Percentiles rank a stretch among this genome's conserved stretches.
These are phyloP conservation scores for Agrilus planipennis DNA, from an alignment of 1,140 invertebrate genomes.

Conservation along the genomic window DNA sequence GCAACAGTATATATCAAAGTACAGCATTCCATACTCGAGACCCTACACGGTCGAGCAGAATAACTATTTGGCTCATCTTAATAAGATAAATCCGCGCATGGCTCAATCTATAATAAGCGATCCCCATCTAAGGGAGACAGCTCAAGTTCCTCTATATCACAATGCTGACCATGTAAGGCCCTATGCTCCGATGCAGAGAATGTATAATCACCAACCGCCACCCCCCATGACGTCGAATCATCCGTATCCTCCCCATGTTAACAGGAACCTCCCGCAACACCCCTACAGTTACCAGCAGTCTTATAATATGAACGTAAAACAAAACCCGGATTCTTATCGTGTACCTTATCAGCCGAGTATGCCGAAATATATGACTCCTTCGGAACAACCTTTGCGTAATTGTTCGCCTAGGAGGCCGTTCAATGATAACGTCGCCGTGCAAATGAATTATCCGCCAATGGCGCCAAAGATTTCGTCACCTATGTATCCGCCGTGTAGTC, in stretches of 20 bases:
- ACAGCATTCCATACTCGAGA: conserved; percentile 12
- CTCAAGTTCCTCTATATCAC: conserved; percentile 15
- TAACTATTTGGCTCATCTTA: conserved; percentile 22
- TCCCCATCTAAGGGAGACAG: conserved; percentile 24
- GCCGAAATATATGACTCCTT: conserved; percentile 4
- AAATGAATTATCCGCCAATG: conserved; percentile 15
- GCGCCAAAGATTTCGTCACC: conserved; percentile 17
- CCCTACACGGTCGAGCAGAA: conserved; percentile 11
- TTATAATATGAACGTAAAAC: conserved; percentile 8
- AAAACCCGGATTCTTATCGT: conserved; percentile 1
- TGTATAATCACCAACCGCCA: conserved; percentile 9
- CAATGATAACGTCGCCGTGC: conserved; percentile 15
- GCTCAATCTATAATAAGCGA: conserved; percentile 26
- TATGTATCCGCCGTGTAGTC: conserved; percentile 16
- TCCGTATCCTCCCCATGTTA: conserved; percentile 17
- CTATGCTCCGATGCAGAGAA: conserved; percentile 7
- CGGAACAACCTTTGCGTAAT: conserved; percentile 10
- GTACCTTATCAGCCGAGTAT: conserved; percentile 5
- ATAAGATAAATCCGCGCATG: conserved; percentile 22
- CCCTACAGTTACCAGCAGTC: conserved; percentile 4
- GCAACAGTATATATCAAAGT: conserved; percentile 8
- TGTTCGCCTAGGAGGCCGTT: conserved; percentile 10
- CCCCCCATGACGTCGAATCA: too few species aligned
- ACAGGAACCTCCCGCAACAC: conserved; percentile 5
- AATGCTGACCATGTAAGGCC: not conserved